These are phyloP conservation scores for Trachymyrmex cornetzi DNA, from an alignment of 1,140 invertebrate genomes.

Conservation along the genomic window DNA sequence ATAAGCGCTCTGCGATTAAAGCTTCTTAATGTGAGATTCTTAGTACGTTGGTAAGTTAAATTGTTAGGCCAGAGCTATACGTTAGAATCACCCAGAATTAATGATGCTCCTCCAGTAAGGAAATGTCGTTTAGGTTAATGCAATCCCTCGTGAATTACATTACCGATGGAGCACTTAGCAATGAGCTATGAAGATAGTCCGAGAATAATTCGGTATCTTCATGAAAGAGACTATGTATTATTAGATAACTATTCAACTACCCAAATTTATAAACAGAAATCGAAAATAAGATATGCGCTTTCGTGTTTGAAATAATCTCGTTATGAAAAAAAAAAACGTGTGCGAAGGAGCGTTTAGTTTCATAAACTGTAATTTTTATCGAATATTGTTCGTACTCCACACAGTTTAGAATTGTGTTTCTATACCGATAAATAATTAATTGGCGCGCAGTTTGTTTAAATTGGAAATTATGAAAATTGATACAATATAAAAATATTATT, in stretches of 20 bases:
- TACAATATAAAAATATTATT: too few species aligned
- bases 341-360: neutral
- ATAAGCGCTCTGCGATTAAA: constrained; percentile 52
- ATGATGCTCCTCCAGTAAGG: constrained; percentile 26
- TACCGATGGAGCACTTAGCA: constrained; percentile 2
- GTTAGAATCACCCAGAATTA: constrained; percentile 53
- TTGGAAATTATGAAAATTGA: too few species aligned
- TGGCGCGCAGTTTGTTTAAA: too few species aligned
- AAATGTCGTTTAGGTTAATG: constrained; percentile 22
- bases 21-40: constrained; percentile 50
- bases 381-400: neutral
- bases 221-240: neutral
- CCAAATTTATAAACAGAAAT: neutral
- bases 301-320: neutral
- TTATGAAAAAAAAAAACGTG: neutral
- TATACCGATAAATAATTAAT: too few species aligned
- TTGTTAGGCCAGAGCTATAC: constrained; percentile 53
- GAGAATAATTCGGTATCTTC: neutral
- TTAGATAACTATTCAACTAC: neutral
- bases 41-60: constrained; percentile 38
- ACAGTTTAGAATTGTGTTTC: too few species aligned
- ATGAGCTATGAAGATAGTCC: neutral
- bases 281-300: neutral
- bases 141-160: constrained; percentile 48
- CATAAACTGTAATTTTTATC: constrained; percentile 15